These are phyloP conservation scores for Ptychodera flava DNA, from an alignment of 35 echinoderm and acorn worm genomes.

Conservation along the genomic window DNA sequence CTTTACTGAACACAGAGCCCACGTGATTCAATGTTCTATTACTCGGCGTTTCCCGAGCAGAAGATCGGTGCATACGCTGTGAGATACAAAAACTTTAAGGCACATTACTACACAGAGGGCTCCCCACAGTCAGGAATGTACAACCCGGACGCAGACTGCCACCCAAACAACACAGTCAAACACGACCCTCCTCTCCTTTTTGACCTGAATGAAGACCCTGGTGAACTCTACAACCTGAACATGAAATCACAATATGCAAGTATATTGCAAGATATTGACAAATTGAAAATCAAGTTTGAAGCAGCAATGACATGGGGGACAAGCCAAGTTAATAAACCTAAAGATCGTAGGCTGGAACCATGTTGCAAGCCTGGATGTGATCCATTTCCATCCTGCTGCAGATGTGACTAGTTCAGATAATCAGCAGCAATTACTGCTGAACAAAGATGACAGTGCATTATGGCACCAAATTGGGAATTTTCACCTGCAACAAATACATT, in stretches of 20 bases:
- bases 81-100: slow-evolving; percentile 89
- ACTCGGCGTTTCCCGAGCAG: slow-evolving; percentile 43
- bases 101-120: slow-evolving; percentile 78
- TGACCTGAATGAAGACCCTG: slow-evolving; percentile 69
- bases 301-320: slow-evolving; percentile 58
- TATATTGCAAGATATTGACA: slow-evolving; percentile 43
- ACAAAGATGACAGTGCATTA: too few relatives aligned
- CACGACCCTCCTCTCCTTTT: slow-evolving; percentile 78
- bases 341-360: slow-evolving; percentile 48
- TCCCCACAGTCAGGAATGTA: slow-evolving; percentile 39
- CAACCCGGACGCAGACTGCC: slow-evolving; percentile 79
- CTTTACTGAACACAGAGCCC: slow-evolving; percentile 44
- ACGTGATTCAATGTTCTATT: slow-evolving; percentile 82
- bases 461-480: too few relatives aligned
- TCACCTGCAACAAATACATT: too few relatives aligned
- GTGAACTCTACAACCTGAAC: slow-evolving; percentile 71
- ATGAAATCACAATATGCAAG: slow-evolving; percentile 7
- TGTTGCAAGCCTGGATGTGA: slow-evolving; percentile 79
- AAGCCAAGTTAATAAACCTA: slow-evolving; percentile 36
- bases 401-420: slow-evolving; percentile 38
- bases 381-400: slow-evolving; percentile 84
- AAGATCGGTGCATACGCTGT: slow-evolving; percentile 75
- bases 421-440: too few relatives aligned
- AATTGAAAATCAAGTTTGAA: slow-evolving; percentile 56
- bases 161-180: slow-evolving; percentile 23